Evolutionary conservation across 1,140 invertebrate genomes (phyloP).

Genomic region (Battus philenor): DNA sequence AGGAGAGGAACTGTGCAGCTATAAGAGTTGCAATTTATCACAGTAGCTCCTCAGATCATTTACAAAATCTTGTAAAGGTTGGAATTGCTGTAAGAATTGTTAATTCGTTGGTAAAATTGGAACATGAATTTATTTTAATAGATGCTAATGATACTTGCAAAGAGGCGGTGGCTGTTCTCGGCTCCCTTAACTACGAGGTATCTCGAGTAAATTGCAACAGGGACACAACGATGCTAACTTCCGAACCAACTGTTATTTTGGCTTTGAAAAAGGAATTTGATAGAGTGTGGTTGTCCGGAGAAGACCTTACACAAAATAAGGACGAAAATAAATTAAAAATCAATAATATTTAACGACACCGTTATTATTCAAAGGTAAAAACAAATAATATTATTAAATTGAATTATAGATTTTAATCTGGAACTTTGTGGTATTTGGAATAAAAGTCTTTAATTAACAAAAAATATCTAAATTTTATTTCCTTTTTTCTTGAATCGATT

Average conservation of each 20-base stretch:
- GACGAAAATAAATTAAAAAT: too few relatives aligned
- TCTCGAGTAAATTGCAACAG: constrained; percentile 35
- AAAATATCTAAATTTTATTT: constrained; percentile 55
- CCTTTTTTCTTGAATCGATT: constrained; percentile 28
- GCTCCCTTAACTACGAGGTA: constrained; percentile 44
- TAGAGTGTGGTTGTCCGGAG: constrained; percentile 40
- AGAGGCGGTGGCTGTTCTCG: constrained; percentile 43
- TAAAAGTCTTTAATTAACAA: constrained; percentile 41
- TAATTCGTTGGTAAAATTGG: constrained; percentile 28
- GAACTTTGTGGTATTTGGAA: constrained; percentile 16
- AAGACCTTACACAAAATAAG: too few relatives aligned
- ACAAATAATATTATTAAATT: background rate
- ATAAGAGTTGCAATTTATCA: constrained; percentile 44
- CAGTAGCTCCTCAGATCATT: constrained; percentile 21
- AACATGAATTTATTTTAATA: constrained; percentile 55
- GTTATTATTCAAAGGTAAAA: background rate
- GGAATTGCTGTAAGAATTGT: constrained; percentile 48
- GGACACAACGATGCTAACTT: constrained; percentile 44
- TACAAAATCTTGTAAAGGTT: constrained; percentile 25
- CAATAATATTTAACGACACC: background rate
- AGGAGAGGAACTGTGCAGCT: constrained; percentile 32
- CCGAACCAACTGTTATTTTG: constrained; percentile 31
- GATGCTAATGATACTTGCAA: constrained; percentile 25
- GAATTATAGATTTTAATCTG: constrained; percentile 3
- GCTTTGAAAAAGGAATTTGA: constrained; percentile 48